Evolutionary conservation across 2,888 invertebrate genomes (phyloP).

Genomic region (Conops quadrifasciatus): DNA sequence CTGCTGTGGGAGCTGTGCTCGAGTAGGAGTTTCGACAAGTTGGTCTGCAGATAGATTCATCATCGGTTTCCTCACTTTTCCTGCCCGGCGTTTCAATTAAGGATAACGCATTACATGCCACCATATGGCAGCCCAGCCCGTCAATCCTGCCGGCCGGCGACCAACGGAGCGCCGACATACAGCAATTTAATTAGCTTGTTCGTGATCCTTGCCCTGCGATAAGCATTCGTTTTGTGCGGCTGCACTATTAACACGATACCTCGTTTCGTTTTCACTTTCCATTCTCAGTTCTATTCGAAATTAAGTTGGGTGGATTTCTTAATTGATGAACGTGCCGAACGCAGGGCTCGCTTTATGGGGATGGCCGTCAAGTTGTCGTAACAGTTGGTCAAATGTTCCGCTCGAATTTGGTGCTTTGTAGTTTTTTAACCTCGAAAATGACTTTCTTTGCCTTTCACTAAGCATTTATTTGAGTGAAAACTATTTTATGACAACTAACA

Average conservation of each 20-base stretch:
- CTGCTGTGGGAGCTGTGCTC: neutral
- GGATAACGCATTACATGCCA: conserved; percentile 20
- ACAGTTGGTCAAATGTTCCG: conserved; percentile 32
- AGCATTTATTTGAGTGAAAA: no score
- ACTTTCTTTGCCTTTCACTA: no score
- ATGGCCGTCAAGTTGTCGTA: conserved; percentile 6
- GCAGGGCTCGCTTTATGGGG: conserved; percentile 13
- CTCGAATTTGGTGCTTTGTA: neutral
- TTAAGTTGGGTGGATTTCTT: neutral
- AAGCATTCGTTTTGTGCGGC: conserved; percentile 38
- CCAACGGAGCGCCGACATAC: neutral
- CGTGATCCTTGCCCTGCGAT: conserved; percentile 27
- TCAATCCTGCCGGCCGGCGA: neutral
- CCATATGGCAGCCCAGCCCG: conserved; percentile 20
- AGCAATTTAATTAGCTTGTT: conserved; percentile 29
- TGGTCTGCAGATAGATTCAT: conserved; percentile 25
- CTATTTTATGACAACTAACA: no score
- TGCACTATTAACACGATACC: conserved; percentile 62
- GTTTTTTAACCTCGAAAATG: neutral
- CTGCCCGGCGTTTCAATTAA: neutral
- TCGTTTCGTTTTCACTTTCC: conserved; percentile 48
- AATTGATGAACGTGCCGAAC: conserved; percentile 26
- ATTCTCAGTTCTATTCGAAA: neutral
- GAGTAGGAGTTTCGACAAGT: conserved; percentile 14
- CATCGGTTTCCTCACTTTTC: conserved; percentile 20